Base-by-base conservation (phyloP, 2,888 invertebrate species). In the Sussaba pulchella region DNA sequence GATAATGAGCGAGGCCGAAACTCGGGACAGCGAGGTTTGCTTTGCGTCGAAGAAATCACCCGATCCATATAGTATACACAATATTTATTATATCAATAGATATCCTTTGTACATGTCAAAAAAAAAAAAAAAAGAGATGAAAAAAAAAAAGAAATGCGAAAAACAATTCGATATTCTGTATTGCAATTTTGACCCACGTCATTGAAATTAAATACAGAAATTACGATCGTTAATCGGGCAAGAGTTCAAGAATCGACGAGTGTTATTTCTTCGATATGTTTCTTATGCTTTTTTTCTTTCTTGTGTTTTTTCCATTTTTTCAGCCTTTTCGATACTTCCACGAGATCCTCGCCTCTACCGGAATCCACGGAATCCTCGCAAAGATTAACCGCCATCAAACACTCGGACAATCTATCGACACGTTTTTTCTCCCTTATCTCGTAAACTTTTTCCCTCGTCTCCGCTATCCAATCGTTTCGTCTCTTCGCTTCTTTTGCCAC, bases 381-480 rank as follows among this genome's bases (percentile, higher is more conserved):
- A 1, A 81, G 26, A 43, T 76, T 76, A 0, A 84, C 79, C 0
- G 81, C 79, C 77, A 81, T 82, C 8, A 84, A 45, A 14, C 72
- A 79, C 17, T 81, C 67, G 3, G 82, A 81, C 10, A 85, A 50
- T 17, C 78, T 43, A 39, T 85, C 84, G 21, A 84, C 41, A 17
- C 76, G 76, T 2, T 59, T 72, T 14, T 70, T 83, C 12, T 81
- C 59, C 31, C 61, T 78, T 24, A 66, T 82, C 4, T 50, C 47
- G 0, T 47, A 21, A 12, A 52, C 57, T 17, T 80, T 81, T 26
- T 43, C 77, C 21, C 84, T 86, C 19, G 21, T 78, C 14, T 82
- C 84, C 4, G 52, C 45, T 17, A 85, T 85, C 8, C 72, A 79
- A 14, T 45, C 19, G 69, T 85, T 86, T 19, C 81, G 26, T 54